These are phyloP conservation scores for Nemurella pictetii DNA, from an alignment of 2,888 invertebrate genomes.

Conservation along the genomic window DNA sequence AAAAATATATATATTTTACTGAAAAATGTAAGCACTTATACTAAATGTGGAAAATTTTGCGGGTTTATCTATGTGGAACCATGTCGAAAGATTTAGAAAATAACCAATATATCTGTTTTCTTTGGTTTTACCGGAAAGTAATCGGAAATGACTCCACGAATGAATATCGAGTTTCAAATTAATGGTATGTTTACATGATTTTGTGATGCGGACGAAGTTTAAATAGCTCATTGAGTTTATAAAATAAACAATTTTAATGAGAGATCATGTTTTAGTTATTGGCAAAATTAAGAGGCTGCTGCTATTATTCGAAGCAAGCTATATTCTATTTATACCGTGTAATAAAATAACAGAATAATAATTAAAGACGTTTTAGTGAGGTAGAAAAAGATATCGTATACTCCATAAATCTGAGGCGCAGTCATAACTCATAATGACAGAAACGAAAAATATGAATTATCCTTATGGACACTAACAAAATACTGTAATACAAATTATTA, in stretches of 20 bases:
- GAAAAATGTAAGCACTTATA: too few species aligned
- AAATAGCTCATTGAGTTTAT: not conserved
- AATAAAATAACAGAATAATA: not conserved
- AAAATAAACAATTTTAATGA: not conserved
- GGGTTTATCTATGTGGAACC: too few species aligned
- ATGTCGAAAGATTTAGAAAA: too few species aligned
- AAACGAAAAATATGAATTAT: not conserved
- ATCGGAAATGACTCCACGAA: too few species aligned
- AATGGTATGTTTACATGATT: not conserved
- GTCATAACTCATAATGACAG: not conserved
- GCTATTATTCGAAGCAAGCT: not conserved
- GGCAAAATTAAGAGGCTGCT: not conserved
- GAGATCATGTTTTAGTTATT: not conserved
- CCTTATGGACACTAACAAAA: not conserved
- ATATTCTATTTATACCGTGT: not conserved
- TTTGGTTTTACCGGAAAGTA: too few species aligned
- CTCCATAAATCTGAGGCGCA: not conserved
- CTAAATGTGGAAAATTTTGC: too few species aligned
- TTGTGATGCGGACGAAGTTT: not conserved
- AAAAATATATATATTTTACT: too few species aligned
- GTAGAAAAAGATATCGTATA: not conserved
- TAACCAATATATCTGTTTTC: too few species aligned
- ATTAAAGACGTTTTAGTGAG: conserved; percentile 7
- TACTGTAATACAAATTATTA: not conserved
- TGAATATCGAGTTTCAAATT: not conserved